Base-by-base conservation (phyloP, 2,888 invertebrate species). In the Mimachlamys varia region DNA sequence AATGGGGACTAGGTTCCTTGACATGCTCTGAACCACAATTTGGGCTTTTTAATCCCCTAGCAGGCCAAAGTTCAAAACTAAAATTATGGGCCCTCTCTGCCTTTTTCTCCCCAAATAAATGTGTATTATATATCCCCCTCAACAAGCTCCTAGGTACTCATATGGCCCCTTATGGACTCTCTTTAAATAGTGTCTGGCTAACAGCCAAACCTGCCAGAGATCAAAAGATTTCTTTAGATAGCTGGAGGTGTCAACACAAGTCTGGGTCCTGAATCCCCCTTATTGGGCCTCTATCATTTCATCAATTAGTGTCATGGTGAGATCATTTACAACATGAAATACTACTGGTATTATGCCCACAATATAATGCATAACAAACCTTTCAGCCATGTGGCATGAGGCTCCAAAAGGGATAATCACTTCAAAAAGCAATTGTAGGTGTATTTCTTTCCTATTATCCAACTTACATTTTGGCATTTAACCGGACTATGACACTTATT, bases 271-370 rank as follows among this genome's bases (percentile, higher is more conserved):
- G 33, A 76, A 76, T 76, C 13, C 76, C 88, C 53, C 88, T 88
- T 49, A n/a, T 38, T 49, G 88, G 88, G 50, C 88, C 53, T 33
- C 53, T 88, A 37, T 88, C 53, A 27, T 50, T 53, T 50, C 88
- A 53, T 88, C 88, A 88, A 88, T 88, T 88, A 88, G 88, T 88
- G 88, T 88, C 88, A 88, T 88, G 88, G 49, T 88, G 88, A 88
- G 88, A 88, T 88, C 88, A 50, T 88, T 88, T 88, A 88, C 88
- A 88, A 88, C 88, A 50, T 88, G 88, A 76, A 76, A 76, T 76
- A 76, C 76, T 33, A 76, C 76, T 76, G 76, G 88, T 88, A 88
- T 49, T 50, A 88, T 88, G 53, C 53, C 50, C 50, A 49, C 49
- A 53, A 27, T 33, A 88, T 88, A 88, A 49, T 88, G 88, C 88